Evolutionary conservation across 2,797 vertebrate species (phyloP).

Genomic region (Tympanoctomys barrerae): DNA sequence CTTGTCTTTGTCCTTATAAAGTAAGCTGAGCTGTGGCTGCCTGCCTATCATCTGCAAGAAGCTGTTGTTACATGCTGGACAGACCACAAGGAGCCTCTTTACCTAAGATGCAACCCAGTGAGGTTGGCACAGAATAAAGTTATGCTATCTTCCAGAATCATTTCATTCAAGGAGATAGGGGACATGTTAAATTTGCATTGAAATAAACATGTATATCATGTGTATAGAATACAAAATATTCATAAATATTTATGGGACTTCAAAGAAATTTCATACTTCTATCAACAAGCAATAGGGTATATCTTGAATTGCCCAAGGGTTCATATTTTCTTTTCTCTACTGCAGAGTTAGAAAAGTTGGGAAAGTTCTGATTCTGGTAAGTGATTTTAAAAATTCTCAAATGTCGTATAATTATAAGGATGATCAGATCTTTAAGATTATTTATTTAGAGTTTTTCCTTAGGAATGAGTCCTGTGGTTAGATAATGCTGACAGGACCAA

Average conservation of each 20-base stretch:
- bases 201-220: conserved; percentile 42
- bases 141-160: neutral
- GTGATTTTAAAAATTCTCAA: conserved; percentile 31
- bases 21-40: neutral
- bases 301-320: neutral
- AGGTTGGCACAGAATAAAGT: neutral
- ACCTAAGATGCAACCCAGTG: neutral
- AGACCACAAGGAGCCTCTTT: neutral
- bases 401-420: neutral
- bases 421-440: conserved; percentile 13
- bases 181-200: conserved; percentile 34
- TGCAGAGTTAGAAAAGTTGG: conserved; percentile 36
- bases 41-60: neutral
- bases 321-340: conserved; percentile 47
- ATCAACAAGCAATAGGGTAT: neutral
- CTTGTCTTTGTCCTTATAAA: neutral
- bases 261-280: conserved; percentile 56
- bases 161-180: neutral
- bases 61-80: neutral
- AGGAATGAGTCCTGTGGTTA: conserved; percentile 17
- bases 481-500: neutral
- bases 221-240: conserved; percentile 42
- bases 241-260: conserved; percentile 66
- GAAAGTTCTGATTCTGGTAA: conserved; percentile 30
- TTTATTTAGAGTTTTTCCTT: conserved; percentile 54